phyloP scores from a whole-genome alignment of 2,797 vertebrate genomes.

The Lutjanus argentimaculatus region DNA sequence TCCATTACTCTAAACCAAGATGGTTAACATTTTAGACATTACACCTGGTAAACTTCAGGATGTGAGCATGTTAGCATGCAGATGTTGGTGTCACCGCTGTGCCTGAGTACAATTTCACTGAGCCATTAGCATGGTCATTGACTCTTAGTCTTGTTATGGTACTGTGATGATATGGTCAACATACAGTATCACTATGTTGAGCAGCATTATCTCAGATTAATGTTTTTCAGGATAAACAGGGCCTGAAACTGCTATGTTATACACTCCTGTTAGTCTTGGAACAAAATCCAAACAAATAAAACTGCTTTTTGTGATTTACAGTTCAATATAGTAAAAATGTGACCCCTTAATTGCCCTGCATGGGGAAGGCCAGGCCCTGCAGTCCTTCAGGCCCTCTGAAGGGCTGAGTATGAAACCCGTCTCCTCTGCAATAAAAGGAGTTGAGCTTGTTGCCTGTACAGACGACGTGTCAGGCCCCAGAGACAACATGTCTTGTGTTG shows the following conservation, averaged over 20 bases:
- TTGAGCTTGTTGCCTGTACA: slow-evolving; percentile 78
- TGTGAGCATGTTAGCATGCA: background rate
- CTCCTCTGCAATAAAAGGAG: slow-evolving; percentile 70
- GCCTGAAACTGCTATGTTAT: background rate
- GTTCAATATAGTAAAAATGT: slow-evolving; percentile 46
- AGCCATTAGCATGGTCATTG: background rate
- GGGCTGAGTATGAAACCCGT: slow-evolving; percentile 68
- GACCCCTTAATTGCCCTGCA: slow-evolving; percentile 41
- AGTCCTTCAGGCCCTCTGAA: slow-evolving; percentile 69
- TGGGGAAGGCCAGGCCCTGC: slow-evolving; percentile 53
- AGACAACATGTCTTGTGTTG: slow-evolving; percentile 72
- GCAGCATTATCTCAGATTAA: background rate
- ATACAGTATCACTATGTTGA: background rate
- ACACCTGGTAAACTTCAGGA: background rate
- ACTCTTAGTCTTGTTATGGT: background rate
- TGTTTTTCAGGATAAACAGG: background rate
- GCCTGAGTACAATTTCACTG: background rate
- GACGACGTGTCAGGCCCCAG: slow-evolving; percentile 80
- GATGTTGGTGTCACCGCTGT: background rate
- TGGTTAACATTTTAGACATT: background rate
- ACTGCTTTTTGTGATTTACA: slow-evolving; percentile 36
- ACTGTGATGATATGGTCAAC: background rate
- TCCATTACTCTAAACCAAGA: background rate
- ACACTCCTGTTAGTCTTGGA: background rate
- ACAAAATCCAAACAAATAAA: slow-evolving; percentile 15